Evolutionary conservation across 2,113 vertebrate species (phyloP), one percentile per base, ranked within the genome.

Genomic region (Cyprinodon variegatus): DNA sequence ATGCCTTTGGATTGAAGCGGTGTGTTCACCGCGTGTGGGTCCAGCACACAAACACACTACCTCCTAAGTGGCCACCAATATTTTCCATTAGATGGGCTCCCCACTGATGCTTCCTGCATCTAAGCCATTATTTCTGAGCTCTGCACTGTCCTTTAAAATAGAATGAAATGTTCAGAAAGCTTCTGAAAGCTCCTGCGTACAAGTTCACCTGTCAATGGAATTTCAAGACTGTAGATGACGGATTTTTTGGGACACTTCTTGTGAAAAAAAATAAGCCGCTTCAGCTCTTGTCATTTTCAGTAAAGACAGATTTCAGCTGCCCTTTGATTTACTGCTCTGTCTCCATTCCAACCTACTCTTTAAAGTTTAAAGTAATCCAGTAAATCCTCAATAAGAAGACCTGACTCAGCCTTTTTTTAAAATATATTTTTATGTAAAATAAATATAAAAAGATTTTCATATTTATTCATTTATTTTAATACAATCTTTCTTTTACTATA

Each of bases 61-160:
- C 15, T 45, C 2, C 11, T 45, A 61, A 61, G 59, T 74, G 45
- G 60, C 50, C 62, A 17, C 61, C 0, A 70, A 17, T 11, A 29
- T 38, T 9, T 38, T 68, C 68, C 50, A 76, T 78, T 76, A 64
- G 45, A 13, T 59, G 13, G 41, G 1, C 39, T 45, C 40, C 38
- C 29, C 3, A 22, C 9, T 77, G 46, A 63, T 60, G 50, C n/a
- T 61, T 4, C 14, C 63, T 57, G 29, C 22, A 37, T 77, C 22
- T 3, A 61, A 72, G 74, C 36, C 45, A 14, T 77, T 80, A 72
- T 74, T 80, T 79, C 41, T 53, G 17, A 70, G n/a, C 36, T 63
- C 36, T 17, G 17, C 3, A 0, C 12, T 61, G 3, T 29, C 38
- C 43, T 61, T 1, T 0, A 43, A 65, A 77, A 64, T 45, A 0